Percentiles rank a stretch among this genome's conserved stretches.
Conservation (phyloP, 2,888 invertebrate genomes). For the Caenorhabditis sulstoni region DNA sequence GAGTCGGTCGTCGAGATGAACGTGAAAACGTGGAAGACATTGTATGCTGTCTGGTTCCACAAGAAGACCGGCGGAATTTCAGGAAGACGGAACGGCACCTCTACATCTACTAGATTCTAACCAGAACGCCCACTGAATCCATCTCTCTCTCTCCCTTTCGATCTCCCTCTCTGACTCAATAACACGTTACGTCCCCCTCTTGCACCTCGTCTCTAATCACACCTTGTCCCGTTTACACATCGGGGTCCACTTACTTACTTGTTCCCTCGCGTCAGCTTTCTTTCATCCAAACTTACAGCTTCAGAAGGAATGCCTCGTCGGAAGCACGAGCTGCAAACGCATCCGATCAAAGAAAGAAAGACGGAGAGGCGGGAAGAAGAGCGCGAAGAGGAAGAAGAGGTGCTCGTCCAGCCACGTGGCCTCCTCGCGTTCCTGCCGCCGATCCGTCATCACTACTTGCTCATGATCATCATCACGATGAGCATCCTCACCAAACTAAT, state of each 20-base stretch:
- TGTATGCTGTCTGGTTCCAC: not conserved
- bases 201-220: too few species aligned
- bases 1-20: too few species aligned
- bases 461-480: not conserved
- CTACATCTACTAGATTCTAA: not conserved
- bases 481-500: not conserved
- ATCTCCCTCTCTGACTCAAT: too few species aligned
- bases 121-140: too few species aligned
- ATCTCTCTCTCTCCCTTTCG: too few species aligned
- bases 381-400: not conserved
- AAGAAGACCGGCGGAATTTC: not conserved
- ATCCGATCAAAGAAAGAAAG: too few species aligned
- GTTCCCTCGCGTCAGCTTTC: not conserved
- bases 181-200: too few species aligned
- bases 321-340: too few species aligned
- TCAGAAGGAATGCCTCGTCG: not conserved
- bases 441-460: not conserved
- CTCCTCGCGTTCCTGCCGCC: slow-evolving; percentile 5
- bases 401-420: not conserved
- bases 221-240: too few species aligned
- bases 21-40: too few species aligned
- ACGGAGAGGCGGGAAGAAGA: too few species aligned
- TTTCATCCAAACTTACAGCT: not conserved
- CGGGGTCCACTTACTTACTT: not conserved
- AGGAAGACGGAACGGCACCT: not conserved